Percentiles rank a stretch among this genome's conserved stretches.
These are phyloP conservation scores for Tillus elongatus DNA, from an alignment of 2,888 invertebrate species.

Conservation along the genomic window DNA sequence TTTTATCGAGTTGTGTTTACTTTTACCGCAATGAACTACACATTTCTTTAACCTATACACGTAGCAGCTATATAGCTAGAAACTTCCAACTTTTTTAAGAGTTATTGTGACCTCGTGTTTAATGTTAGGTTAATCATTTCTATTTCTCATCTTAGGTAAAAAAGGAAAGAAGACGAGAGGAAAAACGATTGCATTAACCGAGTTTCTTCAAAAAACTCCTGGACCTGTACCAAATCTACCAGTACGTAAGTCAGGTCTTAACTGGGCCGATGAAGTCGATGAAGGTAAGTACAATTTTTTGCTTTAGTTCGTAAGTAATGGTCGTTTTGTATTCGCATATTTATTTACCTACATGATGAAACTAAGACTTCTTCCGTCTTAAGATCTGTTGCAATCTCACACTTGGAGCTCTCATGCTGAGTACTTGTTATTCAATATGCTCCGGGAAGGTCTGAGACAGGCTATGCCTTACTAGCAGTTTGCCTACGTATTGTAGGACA, in stretches of 20 bases:
- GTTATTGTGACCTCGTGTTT: too few species aligned
- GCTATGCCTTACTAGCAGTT: slow-evolving; percentile 60
- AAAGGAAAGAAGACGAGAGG: slow-evolving; percentile 82
- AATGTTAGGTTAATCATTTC: too few species aligned
- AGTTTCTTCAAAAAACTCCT: slow-evolving; percentile 65
- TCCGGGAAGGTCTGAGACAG: slow-evolving; percentile 79
- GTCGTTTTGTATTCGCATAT: neutral
- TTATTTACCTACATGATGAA: neutral
- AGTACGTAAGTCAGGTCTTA: slow-evolving; percentile 46
- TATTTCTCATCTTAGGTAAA: slow-evolving; percentile 53
- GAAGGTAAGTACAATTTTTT: slow-evolving; percentile 56
- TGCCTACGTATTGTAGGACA: slow-evolving; percentile 55
- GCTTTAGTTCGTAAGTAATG: too few species aligned
- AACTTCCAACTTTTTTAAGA: too few species aligned
- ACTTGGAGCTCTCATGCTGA: slow-evolving; percentile 58
- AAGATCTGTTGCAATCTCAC: slow-evolving; percentile 67
- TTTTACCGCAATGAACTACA: too few species aligned
- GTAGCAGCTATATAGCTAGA: too few species aligned
- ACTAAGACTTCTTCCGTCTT: neutral
- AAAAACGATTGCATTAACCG: slow-evolving; percentile 69
- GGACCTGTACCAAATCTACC: slow-evolving; percentile 47
- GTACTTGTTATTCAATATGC: slow-evolving; percentile 53
- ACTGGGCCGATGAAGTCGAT: slow-evolving; percentile 76
- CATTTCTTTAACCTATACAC: too few species aligned
- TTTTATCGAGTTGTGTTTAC: too few species aligned